Evolutionary conservation across 1,140 invertebrate genomes (phyloP), one percentile per base, ranked within the genome.

Genomic region (Thalassaphorura encarpata): DNA sequence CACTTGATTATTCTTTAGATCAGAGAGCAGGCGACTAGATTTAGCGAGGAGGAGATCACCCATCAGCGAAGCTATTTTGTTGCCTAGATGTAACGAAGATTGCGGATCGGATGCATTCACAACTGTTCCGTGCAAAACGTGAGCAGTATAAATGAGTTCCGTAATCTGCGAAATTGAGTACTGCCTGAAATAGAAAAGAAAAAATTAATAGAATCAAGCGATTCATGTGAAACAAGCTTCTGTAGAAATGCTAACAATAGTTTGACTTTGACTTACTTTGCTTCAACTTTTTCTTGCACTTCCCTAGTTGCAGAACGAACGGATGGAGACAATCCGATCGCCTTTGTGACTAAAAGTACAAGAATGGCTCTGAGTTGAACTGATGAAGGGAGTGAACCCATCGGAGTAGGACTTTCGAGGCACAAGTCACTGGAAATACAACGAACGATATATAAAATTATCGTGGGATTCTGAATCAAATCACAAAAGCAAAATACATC

Each of bases 61-160:
- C 51, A 55, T 55, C 24, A 60, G 50, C n/a, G 48, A 55, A 13
- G 52, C 58, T 40, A 60, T 23, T 29, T 60, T 55, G 47, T 60
- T 60, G 36, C 58, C 58, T n/a, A 48, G 48, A 26, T 55, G 52
- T 24, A 60, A 21, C 1, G 23, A n/a, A 6, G 52, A 46, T n/a
- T 42, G 19, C 3, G 23, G 31, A 3, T 43, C 15, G 26, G 54
- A 27, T 4, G 55, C 52, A 29, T 60, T 53, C 1, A 55, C 53
- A 1, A 60, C 27, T 1, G 58, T 55, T 26, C 53, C 33, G 16
- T 60, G 58, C 3, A 60, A 26, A 1, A 42, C 6, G 18, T 55
- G 41, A 24, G 52, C 52, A n/a, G 53, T 42, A 46, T 55, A 54
- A 23, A 60, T 54, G 2, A 55, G 31, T 47, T 60, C 58, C 5